phyloP scores from a whole-genome alignment of 2,888 invertebrate genomes.

The Ecliptopera silaceata region DNA sequence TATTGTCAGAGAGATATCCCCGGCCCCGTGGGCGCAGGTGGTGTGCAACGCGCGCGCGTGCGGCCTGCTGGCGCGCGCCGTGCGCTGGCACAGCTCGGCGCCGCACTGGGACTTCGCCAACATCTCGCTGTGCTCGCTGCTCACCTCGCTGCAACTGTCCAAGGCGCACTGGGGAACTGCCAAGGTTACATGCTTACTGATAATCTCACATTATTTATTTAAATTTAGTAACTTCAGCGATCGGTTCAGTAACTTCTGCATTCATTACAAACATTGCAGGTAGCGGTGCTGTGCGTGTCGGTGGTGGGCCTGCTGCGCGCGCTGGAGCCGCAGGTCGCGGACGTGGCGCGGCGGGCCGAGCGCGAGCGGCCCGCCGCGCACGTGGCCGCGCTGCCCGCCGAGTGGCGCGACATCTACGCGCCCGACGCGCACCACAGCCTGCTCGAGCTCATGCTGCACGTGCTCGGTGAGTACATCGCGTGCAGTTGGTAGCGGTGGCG shows the following conservation, averaged over 20 bases:
- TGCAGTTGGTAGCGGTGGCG: slow-evolving; percentile 37
- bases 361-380: slow-evolving; percentile 51
- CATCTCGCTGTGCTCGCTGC: slow-evolving; percentile 87
- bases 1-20: slow-evolving; percentile 37
- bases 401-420: slow-evolving; percentile 91
- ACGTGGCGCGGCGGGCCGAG: slow-evolving; percentile 47
- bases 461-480: slow-evolving; percentile 49
- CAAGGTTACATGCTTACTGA: too few species aligned
- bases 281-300: slow-evolving; percentile 74
- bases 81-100: slow-evolving; percentile 61
- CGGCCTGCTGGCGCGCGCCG: slow-evolving; percentile 43
- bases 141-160: slow-evolving; percentile 76
- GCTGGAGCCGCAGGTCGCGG: slow-evolving; percentile 53
- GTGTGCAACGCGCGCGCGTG: slow-evolving; percentile 49
- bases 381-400: slow-evolving; percentile 78
- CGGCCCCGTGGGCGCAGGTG: slow-evolving; percentile 40
- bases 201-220: too few species aligned
- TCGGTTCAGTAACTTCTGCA: background rate
- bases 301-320: slow-evolving; percentile 77
- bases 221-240: too few species aligned
- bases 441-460: slow-evolving; percentile 55
- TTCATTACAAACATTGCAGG: too few species aligned
- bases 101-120: slow-evolving; percentile 89
- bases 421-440: slow-evolving; percentile 83
- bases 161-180: slow-evolving; percentile 20